Percentiles rank a stretch among this genome's conserved stretches.
Conservation (phyloP, 2,888 invertebrate species). For the Sussaba pulchella region DNA sequence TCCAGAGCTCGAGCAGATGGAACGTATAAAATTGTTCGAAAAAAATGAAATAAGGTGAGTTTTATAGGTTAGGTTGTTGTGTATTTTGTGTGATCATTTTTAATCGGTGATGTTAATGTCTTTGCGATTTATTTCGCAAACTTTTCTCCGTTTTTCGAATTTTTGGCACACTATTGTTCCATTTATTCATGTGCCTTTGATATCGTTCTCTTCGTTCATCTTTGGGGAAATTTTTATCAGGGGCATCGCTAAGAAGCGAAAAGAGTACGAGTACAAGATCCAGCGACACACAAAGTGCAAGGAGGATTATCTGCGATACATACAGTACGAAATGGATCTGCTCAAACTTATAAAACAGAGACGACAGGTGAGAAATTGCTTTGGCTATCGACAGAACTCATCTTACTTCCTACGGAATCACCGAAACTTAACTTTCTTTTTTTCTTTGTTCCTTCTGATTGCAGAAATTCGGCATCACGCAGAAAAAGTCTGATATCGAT, state of each 20-base stretch:
- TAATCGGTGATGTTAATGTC: background rate
- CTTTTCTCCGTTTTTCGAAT: constrained; percentile 1
- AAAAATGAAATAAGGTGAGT: constrained; percentile 90
- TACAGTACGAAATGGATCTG: constrained; percentile 89
- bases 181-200: background rate
- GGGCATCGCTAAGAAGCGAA: constrained; percentile 89
- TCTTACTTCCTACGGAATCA: background rate
- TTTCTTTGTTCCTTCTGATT: constrained; percentile 60
- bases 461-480: constrained; percentile 85
- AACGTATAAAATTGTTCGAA: constrained; percentile 89
- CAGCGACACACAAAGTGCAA: constrained; percentile 88
- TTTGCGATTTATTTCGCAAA: background rate
- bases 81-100: constrained; percentile 3
- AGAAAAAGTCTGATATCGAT: constrained; percentile 89
- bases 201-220: background rate
- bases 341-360: constrained; percentile 88
- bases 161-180: background rate
- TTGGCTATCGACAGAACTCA: background rate
- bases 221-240: constrained; percentile 81
- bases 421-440: constrained; percentile 32
- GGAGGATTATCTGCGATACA: constrained; percentile 90
- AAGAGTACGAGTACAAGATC: constrained; percentile 90
- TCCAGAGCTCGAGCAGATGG: constrained; percentile 92
- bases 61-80: constrained; percentile 65
- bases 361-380: constrained; percentile 84